phyloP scores from a whole-genome alignment of 2,797 vertebrate species.

The Spondyliosoma cantharus region DNA sequence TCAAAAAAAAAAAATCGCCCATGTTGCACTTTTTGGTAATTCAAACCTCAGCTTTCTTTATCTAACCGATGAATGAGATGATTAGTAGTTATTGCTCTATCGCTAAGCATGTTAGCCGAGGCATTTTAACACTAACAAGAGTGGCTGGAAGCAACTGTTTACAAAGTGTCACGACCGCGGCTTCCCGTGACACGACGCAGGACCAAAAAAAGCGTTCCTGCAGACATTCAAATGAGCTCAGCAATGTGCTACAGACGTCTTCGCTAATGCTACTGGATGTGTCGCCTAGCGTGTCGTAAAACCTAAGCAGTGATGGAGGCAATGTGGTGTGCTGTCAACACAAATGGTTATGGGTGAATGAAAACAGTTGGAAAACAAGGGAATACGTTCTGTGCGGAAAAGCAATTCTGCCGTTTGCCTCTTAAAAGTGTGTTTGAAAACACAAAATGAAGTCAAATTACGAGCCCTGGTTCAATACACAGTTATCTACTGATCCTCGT shows the following conservation, averaged over 20 bases:
- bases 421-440: conserved; percentile 8
- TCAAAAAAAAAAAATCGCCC: not conserved
- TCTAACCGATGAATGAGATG: conserved; percentile 2
- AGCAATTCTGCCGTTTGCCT: not conserved
- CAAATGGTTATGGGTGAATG: not conserved
- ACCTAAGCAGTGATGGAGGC: conserved; percentile 7
- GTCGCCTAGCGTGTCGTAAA: conserved; percentile 13
- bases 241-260: not conserved
- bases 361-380: conserved; percentile 3
- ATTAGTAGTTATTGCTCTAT: conserved; percentile 20
- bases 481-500: not conserved
- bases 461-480: conserved; percentile 22
- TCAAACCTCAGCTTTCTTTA: not conserved
- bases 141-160: not conserved
- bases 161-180: not conserved
- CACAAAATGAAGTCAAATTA: conserved; percentile 5
- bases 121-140: not conserved
- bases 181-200: not conserved
- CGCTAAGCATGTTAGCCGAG: not conserved
- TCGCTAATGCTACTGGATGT: conserved; percentile 7
- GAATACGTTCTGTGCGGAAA: conserved; percentile 15
- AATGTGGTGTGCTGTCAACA: conserved; percentile 23
- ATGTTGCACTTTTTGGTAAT: not conserved
- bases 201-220: not conserved
- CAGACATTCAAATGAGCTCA: conserved; percentile 1